Evolutionary conservation across 2,797 vertebrate genomes (phyloP), one percentile per base, ranked within the genome.

Genomic region (Notolepis coatsorum): DNA sequence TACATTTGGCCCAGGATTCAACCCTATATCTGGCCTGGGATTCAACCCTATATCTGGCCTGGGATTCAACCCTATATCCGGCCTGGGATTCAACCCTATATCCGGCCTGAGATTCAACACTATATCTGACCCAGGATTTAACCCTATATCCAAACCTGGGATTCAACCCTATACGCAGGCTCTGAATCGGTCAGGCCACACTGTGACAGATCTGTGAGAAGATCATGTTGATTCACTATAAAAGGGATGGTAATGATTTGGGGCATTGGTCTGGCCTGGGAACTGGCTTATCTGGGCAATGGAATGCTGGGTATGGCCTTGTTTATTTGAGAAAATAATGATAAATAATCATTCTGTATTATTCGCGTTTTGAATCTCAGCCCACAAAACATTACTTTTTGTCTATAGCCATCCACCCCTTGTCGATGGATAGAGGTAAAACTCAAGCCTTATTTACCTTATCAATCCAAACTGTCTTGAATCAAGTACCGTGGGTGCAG

Each of bases 41-140:
- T 57, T 54, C 54, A 71, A 58, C 20, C 13, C 25, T 12, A 60
- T 9, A 49, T 61, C n/a, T 9, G 48, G 33, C 68, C 49, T 23
- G 42, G 70, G 49, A 63, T 57, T 54, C 54, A 71, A 58, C 20
- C 13, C 25, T 12, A 60, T 9, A 49, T 61, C n/a, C 9, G 48
- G 33, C 68, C 49, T 23, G 42, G 70, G 49, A 63, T 57, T 54
- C 54, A 71, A 58, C 20, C 13, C 25, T 12, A 60, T 9, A 49
- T 71, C 27, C 0, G n/a, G n/a, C n/a, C n/a, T n/a, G n/a, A n/a
- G n/a, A n/a, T n/a, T n/a, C n/a, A n/a, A n/a, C n/a, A n/a, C n/a
- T n/a, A n/a, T n/a, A n/a, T 61, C n/a, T 9, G 48, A 30, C 68
- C 49, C 20, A 39, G 70, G 49, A 63, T 57, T 54, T 54, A 71